Base-by-base conservation (phyloP, 2,888 invertebrate species). In the Glaucopsyche alexis region DNA sequence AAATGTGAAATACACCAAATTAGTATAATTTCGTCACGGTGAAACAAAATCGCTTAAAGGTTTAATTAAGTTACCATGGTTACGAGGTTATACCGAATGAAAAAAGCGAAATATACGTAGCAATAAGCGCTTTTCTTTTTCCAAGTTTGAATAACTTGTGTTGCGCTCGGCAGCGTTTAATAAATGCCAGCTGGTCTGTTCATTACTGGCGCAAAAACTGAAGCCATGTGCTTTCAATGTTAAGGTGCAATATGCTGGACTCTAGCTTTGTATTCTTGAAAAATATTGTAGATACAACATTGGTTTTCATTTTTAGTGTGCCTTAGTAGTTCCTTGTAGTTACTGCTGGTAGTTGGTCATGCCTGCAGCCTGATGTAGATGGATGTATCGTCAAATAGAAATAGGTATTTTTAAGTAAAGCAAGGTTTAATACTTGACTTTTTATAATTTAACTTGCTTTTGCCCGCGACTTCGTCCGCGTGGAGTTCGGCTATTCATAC, bases 21-120 rank as follows among this genome's bases (percentile, higher is more conserved):
- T 60, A 60, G 60, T 60, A 29, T 13, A 60, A 60, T 60, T 60
- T 60, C 13, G 60, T 60, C 60, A 19, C 55, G 19, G 2, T 60
- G 19, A 45, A 69, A 69, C 69, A 47, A 69, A 69, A 69, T 29
- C 69, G 69, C 49, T 69, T 49, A 29, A 67, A 67, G 49, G 7
- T 49, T 49, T 49, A 69, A 69, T 49, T 69, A 49, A 49, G 69
- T 69, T 49, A 29, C 47, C 49, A 19, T 7, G 19, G 69, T 19
- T 49, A 29, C 47, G 47, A 47, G 69, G 7, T 29, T 47, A 19
- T 45, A 49, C 11, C 47, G 69, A 29, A 7, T 19, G 69, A n/a
- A 42, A 69, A 45, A 69, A 69, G 9, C 16, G 52, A 29, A 60
- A 60, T 60, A 19, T 60, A 19, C 19, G 13, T 4, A 9, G 11